Conservation (phyloP, 2,797 vertebrate species). For the Eurystomus glaucurus region DNA sequence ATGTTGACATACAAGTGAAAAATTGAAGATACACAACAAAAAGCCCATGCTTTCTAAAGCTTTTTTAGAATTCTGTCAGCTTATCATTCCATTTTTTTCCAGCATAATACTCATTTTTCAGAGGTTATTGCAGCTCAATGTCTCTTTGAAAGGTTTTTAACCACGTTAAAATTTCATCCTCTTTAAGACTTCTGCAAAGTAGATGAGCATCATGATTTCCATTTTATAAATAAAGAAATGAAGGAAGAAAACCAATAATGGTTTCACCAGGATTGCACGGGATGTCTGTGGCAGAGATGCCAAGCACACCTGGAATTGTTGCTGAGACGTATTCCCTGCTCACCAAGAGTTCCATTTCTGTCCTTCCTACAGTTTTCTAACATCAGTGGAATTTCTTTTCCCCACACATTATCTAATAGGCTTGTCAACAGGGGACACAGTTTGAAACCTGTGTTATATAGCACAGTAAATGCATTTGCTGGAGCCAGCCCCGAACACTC, state of each 20-base stretch:
- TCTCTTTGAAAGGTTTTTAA: background rate
- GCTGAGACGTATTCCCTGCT: background rate
- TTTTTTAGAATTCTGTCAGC: background rate
- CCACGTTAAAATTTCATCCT: background rate
- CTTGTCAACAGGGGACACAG: background rate
- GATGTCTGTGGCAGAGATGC: background rate
- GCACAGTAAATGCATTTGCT: background rate
- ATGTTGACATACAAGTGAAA: background rate
- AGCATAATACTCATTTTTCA: background rate
- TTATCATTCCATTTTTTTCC: background rate
- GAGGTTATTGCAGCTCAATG: background rate
- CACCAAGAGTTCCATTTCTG: background rate
- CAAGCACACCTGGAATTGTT: background rate
- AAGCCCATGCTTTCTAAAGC: background rate
- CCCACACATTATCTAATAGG: background rate
- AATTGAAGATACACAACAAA: background rate
- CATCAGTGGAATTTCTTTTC: background rate
- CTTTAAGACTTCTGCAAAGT: slow-evolving; percentile 2
- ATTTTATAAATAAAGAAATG: slow-evolving; percentile 6
- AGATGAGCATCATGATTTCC: background rate
- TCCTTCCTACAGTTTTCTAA: background rate
- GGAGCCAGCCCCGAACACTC: background rate
- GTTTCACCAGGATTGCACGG: background rate
- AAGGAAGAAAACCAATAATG: background rate
- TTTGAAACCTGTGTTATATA: background rate